A percentile compares a stretch with the other conserved stretches of the same genome.
Evolutionary conservation across 2,888 invertebrate genomes (phyloP).

Genomic region (Caprella mutica): DNA sequence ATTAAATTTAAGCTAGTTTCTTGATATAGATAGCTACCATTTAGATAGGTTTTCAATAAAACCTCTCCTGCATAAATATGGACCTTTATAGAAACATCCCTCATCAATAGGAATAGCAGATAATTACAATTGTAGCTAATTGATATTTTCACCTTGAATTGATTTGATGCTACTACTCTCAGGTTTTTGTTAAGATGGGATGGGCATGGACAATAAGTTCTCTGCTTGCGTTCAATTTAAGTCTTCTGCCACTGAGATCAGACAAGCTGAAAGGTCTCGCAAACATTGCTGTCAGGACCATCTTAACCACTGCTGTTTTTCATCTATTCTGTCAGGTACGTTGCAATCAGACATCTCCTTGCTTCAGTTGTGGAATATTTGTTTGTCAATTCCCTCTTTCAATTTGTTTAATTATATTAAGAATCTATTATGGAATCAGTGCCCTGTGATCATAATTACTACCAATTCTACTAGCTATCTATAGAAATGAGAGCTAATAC

Average conservation of each 20-base stretch:
- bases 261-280: not conserved
- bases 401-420: no score
- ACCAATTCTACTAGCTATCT: no score
- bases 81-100: not conserved
- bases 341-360: not conserved
- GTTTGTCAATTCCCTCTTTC: not conserved
- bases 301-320: slow-evolving; percentile 17
- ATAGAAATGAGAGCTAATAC: no score
- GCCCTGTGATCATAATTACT: no score
- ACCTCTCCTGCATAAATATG: not conserved
- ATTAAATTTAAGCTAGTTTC: no score
- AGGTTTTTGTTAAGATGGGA: slow-evolving; percentile 27
- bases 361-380: not conserved
- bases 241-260: not conserved
- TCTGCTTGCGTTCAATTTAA: not conserved
- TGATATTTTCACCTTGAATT: no score
- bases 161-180: not conserved
- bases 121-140: no score
- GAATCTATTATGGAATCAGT: no score
- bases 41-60: no score
- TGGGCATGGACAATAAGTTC: slow-evolving; percentile 16
- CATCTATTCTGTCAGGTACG: slow-evolving; percentile 23
- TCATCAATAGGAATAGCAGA: not conserved
- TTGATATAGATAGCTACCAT: no score
- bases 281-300: not conserved